Conservation (phyloP, 2,113 vertebrate genomes). For the Anoplopoma fimbria region DNA sequence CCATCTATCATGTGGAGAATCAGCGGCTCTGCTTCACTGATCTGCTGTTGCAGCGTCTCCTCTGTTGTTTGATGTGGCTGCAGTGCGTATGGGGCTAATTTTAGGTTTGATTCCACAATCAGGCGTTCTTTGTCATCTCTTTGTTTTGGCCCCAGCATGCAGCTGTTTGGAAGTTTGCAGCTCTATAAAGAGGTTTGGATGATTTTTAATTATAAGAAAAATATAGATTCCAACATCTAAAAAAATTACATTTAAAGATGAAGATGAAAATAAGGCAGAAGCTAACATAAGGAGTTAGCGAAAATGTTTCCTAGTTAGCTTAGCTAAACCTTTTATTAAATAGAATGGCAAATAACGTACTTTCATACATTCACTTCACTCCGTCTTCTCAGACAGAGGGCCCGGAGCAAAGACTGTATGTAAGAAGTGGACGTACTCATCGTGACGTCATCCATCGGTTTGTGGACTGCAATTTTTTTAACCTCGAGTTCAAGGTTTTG, state of each 20-base stretch:
- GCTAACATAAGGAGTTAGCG: too few species aligned
- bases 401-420: too few species aligned
- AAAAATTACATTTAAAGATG: background rate
- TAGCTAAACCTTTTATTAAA: too few species aligned
- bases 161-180: background rate
- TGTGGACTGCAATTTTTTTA: too few species aligned
- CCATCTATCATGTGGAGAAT: background rate
- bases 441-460: too few species aligned
- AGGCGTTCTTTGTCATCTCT: background rate
- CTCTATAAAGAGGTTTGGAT: background rate
- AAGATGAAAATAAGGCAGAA: too few species aligned
- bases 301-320: too few species aligned
- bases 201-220: background rate
- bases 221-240: background rate
- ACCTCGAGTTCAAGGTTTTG: too few species aligned
- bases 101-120: background rate
- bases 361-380: too few species aligned
- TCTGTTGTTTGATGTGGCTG: background rate
- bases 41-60: background rate
- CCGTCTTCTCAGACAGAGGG: too few species aligned
- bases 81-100: background rate
- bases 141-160: background rate
- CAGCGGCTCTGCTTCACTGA: background rate
- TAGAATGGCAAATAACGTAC: too few species aligned
- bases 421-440: too few species aligned